Base-by-base conservation (phyloP, 2,888 invertebrate species). In the Pristionchus exspectatus region DNA sequence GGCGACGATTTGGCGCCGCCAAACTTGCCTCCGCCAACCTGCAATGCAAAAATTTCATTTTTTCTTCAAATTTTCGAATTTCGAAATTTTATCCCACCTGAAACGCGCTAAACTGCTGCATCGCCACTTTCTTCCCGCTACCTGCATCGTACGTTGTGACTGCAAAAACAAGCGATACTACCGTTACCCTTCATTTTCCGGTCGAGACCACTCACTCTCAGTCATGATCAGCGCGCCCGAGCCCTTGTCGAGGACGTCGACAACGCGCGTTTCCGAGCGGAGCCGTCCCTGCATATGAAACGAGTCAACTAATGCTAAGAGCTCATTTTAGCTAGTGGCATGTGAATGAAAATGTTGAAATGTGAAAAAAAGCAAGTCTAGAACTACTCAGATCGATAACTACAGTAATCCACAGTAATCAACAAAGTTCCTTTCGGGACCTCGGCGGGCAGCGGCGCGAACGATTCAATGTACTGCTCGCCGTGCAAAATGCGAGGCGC, bases 231-330 rank as follows among this genome's bases (percentile, higher is more conserved):
- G 96, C 27, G 98, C 98, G 74, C 98, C 98, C 90, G 97, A 91
- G 90, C 98, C 98, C 96, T 99, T 99, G 96, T 99, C 99, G 93
- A 99, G 96, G 5, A 98, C 96, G 95, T 98, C 99, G 27, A 96
- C 96, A 18, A 98, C 96, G 92, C 96, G 96, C 63, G 96, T 96
- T 12, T 95, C 95, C 14, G 97, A 97, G 21, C 96, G 96, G 90
- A 98, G 96, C 56, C 96, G 96, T 4, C 95, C 94, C 56, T 94
- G 56, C 33, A 54, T 14, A 66, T 66, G n/a, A 66, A 66, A 24
- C 66, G 66, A 66, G 21, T 66, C 66, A 5, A 38, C 38, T 38
- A 38, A 38, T 38, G 2, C 38, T 38, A 38, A 38, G 5, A 38
- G 38, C 38, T 38, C 38, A 38, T 3, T 38, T 38, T 3, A 38